phyloP scores from a whole-genome alignment of 2,888 invertebrate species.

The Eilema griseolum region DNA sequence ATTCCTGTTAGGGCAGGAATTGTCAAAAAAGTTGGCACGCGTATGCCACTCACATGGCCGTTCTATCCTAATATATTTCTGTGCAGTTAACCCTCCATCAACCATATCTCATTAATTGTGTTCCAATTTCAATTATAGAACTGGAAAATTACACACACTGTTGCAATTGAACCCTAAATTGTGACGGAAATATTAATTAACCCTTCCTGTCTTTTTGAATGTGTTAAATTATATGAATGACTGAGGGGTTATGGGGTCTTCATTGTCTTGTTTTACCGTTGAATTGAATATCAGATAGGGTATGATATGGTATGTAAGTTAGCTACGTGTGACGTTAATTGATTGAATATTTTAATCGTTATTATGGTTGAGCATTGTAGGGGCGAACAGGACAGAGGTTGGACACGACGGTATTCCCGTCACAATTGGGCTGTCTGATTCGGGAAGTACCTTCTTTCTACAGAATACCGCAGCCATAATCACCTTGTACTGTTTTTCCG shows the following conservation, averaged over 20 bases:
- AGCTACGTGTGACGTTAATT: background rate
- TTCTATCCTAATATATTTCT: too few species aligned
- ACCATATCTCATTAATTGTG: constrained; percentile 6
- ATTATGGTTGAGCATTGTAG: background rate
- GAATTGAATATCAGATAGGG: background rate
- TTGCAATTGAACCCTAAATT: constrained; percentile 13
- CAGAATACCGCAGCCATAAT: too few species aligned
- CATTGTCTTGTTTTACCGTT: constrained; percentile 6
- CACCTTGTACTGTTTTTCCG: too few species aligned
- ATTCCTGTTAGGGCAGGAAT: too few species aligned
- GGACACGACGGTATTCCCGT: too few species aligned
- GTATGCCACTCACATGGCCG: too few species aligned
- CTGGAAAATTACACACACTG: constrained; percentile 15
- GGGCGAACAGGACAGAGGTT: too few species aligned
- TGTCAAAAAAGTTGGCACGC: too few species aligned
- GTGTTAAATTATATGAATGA: constrained; percentile 17
- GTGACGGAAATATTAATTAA: constrained; percentile 22
- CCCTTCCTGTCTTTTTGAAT: constrained; percentile 13
- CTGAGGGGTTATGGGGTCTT: constrained; percentile 7
- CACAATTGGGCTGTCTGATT: too few species aligned
- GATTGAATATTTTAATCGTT: background rate
- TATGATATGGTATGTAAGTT: background rate
- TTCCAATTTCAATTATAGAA: constrained; percentile 12
- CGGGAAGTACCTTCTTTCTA: too few species aligned
- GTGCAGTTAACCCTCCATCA: constrained; percentile 7